phyloP scores from a whole-genome alignment of 2,888 invertebrate genomes.

The Eristalis arbustorum region DNA sequence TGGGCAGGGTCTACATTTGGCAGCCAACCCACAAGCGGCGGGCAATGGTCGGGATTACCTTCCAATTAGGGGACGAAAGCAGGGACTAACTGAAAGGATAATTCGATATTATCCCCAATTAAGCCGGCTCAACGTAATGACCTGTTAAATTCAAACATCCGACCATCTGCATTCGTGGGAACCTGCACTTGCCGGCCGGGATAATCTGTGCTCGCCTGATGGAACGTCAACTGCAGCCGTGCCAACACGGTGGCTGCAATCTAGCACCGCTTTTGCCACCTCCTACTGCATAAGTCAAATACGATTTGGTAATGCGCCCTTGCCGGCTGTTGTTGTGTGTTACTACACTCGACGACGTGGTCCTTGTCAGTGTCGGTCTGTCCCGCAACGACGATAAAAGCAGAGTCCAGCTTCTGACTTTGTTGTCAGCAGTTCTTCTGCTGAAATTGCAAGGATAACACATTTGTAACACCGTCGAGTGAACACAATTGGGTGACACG shows the following conservation, averaged over 20 bases:
- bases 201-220: background rate
- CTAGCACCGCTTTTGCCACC: background rate
- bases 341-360: background rate
- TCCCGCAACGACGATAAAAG: constrained; percentile 14
- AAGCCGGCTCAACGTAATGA: constrained; percentile 10
- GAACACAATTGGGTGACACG: background rate
- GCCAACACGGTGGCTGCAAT: background rate
- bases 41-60: background rate
- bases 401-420: constrained; percentile 4
- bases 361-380: background rate
- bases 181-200: background rate
- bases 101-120: constrained; percentile 33
- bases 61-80: constrained; percentile 5
- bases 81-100: constrained; percentile 20
- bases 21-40: background rate
- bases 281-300: background rate
- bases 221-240: too few species aligned
- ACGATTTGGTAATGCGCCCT: constrained; percentile 27
- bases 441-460: constrained; percentile 10
- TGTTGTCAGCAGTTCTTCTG: constrained; percentile 7
- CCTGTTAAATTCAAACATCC: constrained; percentile 7
- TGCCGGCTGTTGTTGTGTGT: background rate
- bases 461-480: constrained; percentile 1
- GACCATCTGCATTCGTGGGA: background rate
- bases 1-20: background rate